Conservation (phyloP, 35 echinoderm and acorn worm species). For the Holothuria glaberrima region DNA sequence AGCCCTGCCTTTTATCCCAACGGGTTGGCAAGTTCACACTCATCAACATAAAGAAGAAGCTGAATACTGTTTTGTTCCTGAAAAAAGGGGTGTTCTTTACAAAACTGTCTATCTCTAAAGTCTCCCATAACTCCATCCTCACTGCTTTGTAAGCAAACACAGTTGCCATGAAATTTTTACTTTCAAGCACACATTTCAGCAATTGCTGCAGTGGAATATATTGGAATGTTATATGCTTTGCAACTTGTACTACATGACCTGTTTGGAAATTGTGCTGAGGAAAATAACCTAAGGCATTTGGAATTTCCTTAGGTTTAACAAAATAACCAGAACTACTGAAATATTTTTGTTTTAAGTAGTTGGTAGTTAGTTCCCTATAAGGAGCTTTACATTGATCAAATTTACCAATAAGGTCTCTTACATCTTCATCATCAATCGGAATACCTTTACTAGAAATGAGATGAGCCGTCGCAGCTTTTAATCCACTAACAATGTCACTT, state of each 20-base stretch:
- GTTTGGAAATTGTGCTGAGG: background rate
- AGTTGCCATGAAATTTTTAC: constrained; percentile 32
- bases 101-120: too few relatives aligned
- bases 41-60: too few relatives aligned
- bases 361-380: background rate
- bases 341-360: constrained; percentile 24
- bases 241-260: constrained; percentile 29
- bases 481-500: background rate
- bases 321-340: constrained; percentile 1
- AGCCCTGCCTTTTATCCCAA: too few relatives aligned
- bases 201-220: background rate
- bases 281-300: constrained; percentile 24
- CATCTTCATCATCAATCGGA: background rate
- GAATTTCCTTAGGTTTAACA: background rate
- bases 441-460: background rate
- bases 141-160: background rate
- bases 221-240: constrained; percentile 31
- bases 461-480: background rate
- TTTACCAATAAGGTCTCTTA: background rate
- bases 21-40: too few relatives aligned
- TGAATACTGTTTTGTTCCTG: too few relatives aligned
- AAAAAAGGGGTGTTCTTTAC: too few relatives aligned
- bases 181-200: constrained; percentile 15
- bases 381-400: background rate
- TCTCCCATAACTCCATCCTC: too few relatives aligned